Conservation (phyloP, 2,888 invertebrate genomes). For the Seira sanloemensis region DNA sequence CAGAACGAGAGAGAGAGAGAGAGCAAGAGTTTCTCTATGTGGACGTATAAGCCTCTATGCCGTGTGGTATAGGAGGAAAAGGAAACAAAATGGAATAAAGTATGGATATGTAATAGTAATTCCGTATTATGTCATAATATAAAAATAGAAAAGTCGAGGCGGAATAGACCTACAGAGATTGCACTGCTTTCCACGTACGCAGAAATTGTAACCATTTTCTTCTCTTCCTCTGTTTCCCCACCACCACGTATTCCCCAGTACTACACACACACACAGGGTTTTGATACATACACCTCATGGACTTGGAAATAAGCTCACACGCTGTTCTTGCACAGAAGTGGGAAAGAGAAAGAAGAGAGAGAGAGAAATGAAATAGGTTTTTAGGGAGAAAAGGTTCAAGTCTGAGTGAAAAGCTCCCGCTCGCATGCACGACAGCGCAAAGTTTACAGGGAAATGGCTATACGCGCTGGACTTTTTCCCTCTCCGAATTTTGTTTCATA, state of each 20-base stretch:
- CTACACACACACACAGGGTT: background rate
- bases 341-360: too few relatives aligned
- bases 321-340: background rate
- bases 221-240: background rate
- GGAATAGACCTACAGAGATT: background rate
- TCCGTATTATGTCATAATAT: conserved; percentile 16
- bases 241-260: background rate
- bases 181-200: too few relatives aligned
- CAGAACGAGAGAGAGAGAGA: background rate
- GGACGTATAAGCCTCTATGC: too few relatives aligned
- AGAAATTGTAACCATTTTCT: background rate
- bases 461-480: background rate
- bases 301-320: background rate
- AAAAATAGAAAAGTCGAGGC: background rate
- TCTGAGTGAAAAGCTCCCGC: background rate
- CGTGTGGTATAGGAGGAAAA: conserved; percentile 42
- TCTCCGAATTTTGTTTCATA: background rate
- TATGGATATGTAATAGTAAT: conserved; percentile 2
- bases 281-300: too few relatives aligned
- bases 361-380: too few relatives aligned
- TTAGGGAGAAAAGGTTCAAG: too few relatives aligned
- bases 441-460: background rate
- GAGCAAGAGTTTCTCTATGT: conserved; percentile 18
- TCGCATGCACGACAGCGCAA: background rate
- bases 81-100: conserved; percentile 43